Percentiles rank a stretch among this genome's conserved stretches.
phyloP scores from a whole-genome alignment of 2,888 invertebrate species.

The Agrochola macilenta region DNA sequence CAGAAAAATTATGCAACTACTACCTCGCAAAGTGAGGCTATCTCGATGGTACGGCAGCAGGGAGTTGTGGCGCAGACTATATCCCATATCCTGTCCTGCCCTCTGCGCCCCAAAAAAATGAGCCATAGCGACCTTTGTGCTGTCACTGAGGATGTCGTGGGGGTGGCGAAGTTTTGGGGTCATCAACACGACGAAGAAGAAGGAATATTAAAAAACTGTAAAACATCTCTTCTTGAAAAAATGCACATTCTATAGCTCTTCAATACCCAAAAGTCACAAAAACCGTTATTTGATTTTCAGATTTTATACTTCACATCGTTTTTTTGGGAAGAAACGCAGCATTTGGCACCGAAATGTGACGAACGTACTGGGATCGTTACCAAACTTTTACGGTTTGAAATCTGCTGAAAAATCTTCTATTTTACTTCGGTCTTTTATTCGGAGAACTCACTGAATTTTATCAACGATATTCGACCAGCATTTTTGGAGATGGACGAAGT shows the following conservation, averaged over 20 bases:
- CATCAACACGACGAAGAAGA: not conserved
- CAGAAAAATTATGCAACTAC: too few species aligned
- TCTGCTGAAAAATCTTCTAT: conserved; percentile 17
- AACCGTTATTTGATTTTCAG: conserved; percentile 56
- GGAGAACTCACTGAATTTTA: not conserved
- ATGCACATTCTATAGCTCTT: conserved; percentile 5
- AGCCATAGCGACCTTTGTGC: too few species aligned
- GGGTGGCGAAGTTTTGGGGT: not conserved
- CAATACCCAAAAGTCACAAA: not conserved
- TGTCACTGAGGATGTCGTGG: not conserved
- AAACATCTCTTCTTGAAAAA: not conserved
- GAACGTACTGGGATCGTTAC: conserved; percentile 25
- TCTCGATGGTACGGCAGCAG: too few species aligned
- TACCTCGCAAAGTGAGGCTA: too few species aligned
- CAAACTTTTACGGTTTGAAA: conserved; percentile 44
- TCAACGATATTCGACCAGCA: not conserved
- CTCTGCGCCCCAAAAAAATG: too few species aligned
- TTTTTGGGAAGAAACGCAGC: conserved; percentile 44
- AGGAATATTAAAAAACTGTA: not conserved
- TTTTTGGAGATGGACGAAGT: not conserved
- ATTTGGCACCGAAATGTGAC: conserved; percentile 37
- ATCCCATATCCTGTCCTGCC: too few species aligned
- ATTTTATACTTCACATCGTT: conserved; percentile 44
- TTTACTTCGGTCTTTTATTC: conserved; percentile 8
- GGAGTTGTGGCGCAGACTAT: too few species aligned